Percentiles rank a stretch among this genome's conserved stretches.
Evolutionary conservation across 2,888 invertebrate species (phyloP).

Genomic region (Galeopsomyia nigrocyanea): DNA sequence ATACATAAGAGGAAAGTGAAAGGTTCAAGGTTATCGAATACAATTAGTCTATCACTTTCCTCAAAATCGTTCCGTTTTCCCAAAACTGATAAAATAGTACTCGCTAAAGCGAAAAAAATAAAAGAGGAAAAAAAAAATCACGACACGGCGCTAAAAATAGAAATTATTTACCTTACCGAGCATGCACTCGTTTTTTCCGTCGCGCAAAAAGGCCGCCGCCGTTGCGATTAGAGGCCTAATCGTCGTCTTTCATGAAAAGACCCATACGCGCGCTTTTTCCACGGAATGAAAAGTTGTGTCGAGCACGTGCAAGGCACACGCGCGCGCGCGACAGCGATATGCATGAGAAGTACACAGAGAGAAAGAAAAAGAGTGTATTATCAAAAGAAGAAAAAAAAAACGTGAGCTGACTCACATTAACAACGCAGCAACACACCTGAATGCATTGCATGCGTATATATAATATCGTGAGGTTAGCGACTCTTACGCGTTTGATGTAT

Average conservation of each 20-base stretch:
- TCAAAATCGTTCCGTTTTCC: background rate
- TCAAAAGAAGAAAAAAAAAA: background rate
- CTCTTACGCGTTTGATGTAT: background rate
- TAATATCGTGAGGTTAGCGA: conserved; percentile 32
- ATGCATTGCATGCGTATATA: conserved; percentile 16
- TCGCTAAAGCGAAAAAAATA: background rate
- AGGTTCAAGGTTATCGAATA: no score
- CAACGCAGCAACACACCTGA: conserved; percentile 17
- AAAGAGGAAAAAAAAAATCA: background rate
- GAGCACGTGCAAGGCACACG: conserved; percentile 31
- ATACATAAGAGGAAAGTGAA: no score
- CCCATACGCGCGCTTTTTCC: no score
- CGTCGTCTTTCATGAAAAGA: no score
- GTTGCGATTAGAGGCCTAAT: no score
- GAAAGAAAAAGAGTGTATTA: conserved; percentile 5
- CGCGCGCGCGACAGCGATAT: background rate
- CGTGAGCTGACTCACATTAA: conserved; percentile 3
- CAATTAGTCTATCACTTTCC: no score
- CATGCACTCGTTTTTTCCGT: conserved; percentile 15
- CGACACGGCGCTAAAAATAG: background rate
- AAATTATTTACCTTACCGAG: background rate
- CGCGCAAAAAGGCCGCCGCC: background rate
- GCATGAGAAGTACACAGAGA: background rate
- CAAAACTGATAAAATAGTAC: no score
- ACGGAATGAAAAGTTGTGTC: background rate